phyloP scores from a whole-genome alignment of 2,113 vertebrate species.

The Indicator maculatus region DNA sequence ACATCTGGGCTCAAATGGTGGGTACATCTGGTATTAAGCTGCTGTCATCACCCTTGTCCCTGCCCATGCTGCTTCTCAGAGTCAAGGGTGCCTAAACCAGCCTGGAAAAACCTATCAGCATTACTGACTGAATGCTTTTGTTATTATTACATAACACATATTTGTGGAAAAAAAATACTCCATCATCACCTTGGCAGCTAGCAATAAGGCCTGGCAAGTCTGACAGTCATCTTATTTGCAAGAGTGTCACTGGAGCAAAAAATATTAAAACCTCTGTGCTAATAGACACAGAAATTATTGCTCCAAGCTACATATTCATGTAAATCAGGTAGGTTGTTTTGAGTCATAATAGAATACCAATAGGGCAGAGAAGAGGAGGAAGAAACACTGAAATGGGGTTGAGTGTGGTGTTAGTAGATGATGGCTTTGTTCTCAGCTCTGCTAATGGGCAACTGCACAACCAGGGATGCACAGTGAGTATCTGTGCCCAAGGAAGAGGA shows the following conservation, averaged over 20 bases:
- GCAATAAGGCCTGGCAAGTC: background rate
- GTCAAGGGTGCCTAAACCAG: background rate
- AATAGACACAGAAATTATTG: background rate
- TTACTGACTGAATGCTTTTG: background rate
- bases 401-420: background rate
- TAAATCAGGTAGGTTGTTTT: background rate
- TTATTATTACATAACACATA: background rate
- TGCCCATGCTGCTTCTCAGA: background rate
- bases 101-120: background rate
- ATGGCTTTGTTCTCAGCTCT: background rate
- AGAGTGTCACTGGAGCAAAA: background rate
- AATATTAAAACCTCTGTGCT: background rate
- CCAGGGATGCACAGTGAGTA: background rate
- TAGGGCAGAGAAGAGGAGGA: background rate
- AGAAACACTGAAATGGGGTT: background rate
- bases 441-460: background rate
- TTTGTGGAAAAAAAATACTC: background rate
- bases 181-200: background rate
- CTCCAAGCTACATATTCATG: background rate
- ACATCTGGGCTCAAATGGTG: too few species aligned
- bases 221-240: background rate
- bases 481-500: background rate
- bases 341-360: background rate
- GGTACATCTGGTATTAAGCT: too few species aligned
- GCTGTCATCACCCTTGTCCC: too few species aligned